Conservation (phyloP, 2,797 vertebrate species). For the Prionace glauca region DNA sequence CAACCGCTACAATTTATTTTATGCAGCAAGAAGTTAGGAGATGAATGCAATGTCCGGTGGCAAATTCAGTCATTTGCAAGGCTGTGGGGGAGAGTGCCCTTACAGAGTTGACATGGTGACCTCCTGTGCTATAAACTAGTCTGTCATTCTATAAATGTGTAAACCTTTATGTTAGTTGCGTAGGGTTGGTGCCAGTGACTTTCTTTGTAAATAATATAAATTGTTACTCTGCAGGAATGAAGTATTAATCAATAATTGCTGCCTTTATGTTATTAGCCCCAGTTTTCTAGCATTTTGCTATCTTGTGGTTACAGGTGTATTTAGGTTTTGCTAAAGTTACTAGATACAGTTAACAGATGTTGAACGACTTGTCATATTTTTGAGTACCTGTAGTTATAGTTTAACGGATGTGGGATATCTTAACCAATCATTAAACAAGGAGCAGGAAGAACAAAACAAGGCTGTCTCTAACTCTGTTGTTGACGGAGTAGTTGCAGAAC, state of each 20-base stretch:
- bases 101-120: not conserved
- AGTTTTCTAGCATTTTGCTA: not conserved
- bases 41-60: not conserved
- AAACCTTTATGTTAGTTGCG: not conserved
- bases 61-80: not conserved
- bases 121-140: not conserved
- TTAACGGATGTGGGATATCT: not conserved
- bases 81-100: not conserved
- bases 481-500: not conserved
- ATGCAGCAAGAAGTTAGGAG: not conserved
- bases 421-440: not conserved
- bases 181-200: not conserved
- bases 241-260: not conserved
- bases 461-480: slow-evolving; percentile 3
- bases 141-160: not conserved
- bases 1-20: not conserved
- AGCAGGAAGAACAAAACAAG: slow-evolving; percentile 8
- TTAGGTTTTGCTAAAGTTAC: not conserved
- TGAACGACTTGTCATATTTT: not conserved
- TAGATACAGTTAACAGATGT: not conserved
- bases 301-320: not conserved
- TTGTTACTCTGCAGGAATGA: not conserved
- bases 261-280: not conserved
- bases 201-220: not conserved
- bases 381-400: not conserved